phyloP scores from a whole-genome alignment of 2,113 vertebrate genomes.

The Xenopus laevis region DNA sequence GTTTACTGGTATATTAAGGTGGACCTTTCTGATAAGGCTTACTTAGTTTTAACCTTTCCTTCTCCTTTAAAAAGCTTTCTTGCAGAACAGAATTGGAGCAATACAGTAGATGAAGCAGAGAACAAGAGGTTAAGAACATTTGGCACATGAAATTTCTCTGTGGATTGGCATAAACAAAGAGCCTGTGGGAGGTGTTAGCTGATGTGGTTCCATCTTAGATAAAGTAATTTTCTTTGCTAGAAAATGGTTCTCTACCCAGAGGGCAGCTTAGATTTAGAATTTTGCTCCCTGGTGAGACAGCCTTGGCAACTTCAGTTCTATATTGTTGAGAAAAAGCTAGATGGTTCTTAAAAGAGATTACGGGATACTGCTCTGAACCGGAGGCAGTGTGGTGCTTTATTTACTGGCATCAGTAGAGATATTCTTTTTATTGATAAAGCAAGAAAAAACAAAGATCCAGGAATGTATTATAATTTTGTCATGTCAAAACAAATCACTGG shows the following conservation, averaged over 20 bases:
- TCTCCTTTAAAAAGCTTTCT: no score
- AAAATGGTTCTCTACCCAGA: conserved; percentile 31
- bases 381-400: conserved; percentile 15
- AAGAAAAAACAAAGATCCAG: not conserved
- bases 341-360: conserved; percentile 43
- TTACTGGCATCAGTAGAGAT: conserved; percentile 18
- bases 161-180: conserved; percentile 14
- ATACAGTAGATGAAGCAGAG: not conserved
- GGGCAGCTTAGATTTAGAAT: conserved; percentile 29
- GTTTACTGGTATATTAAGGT: no score
- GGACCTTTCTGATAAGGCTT: no score
- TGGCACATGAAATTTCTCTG: conserved; percentile 37
- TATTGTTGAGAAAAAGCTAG: conserved; percentile 37
- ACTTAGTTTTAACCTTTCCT: no score
- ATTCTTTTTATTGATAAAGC: conserved; percentile 6
- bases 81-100: no score
- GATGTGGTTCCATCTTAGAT: conserved; percentile 34
- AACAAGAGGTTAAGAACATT: conserved; percentile 29
- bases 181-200: conserved; percentile 31
- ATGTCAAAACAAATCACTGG: not conserved
- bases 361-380: conserved; percentile 29
- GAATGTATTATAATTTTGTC: not conserved
- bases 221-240: conserved; percentile 38
- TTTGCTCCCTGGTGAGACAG: conserved; percentile 25
- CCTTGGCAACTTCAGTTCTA: conserved; percentile 22